Conservation (phyloP, 2,797 vertebrate species). For the Alouatta caraya region DNA sequence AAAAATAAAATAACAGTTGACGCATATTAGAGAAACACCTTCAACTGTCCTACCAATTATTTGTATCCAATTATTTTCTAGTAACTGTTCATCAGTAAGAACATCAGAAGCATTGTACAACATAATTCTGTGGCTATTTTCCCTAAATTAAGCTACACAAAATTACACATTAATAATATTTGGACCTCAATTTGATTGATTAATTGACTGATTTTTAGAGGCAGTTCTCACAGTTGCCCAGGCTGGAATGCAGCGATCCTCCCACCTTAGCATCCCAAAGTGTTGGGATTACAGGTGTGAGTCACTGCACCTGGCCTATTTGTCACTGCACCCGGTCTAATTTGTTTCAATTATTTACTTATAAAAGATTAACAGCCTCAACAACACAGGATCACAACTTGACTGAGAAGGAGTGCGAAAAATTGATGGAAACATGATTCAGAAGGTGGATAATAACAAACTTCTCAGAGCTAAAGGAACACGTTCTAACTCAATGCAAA, state of each 20-base stretch:
- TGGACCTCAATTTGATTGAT: slow-evolving; percentile 5
- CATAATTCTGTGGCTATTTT: slow-evolving; percentile 19
- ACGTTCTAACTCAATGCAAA: too few species aligned
- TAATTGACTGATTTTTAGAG: too few species aligned
- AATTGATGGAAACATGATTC: too few species aligned
- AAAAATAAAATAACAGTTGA: not conserved
- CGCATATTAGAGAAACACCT: not conserved
- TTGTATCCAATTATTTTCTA: slow-evolving; percentile 38
- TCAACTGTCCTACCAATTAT: not conserved
- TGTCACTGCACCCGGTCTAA: not conserved
- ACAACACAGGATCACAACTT: too few species aligned
- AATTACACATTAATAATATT: slow-evolving; percentile 24
- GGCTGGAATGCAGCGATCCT: too few species aligned
- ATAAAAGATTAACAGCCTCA: slow-evolving; percentile 33
- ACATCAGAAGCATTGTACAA: slow-evolving; percentile 39
- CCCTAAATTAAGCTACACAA: slow-evolving; percentile 37
- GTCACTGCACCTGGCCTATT: too few species aligned
- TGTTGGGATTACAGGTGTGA: too few species aligned
- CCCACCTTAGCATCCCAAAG: too few species aligned
- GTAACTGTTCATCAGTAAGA: slow-evolving; percentile 34
- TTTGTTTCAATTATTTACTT: slow-evolving; percentile 43
- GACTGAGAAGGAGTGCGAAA: too few species aligned
- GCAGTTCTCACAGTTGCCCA: too few species aligned
- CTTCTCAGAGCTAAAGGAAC: too few species aligned
- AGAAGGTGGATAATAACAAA: too few species aligned